phyloP scores from a whole-genome alignment of 2,113 vertebrate genomes.

The Irena cyanogastra region DNA sequence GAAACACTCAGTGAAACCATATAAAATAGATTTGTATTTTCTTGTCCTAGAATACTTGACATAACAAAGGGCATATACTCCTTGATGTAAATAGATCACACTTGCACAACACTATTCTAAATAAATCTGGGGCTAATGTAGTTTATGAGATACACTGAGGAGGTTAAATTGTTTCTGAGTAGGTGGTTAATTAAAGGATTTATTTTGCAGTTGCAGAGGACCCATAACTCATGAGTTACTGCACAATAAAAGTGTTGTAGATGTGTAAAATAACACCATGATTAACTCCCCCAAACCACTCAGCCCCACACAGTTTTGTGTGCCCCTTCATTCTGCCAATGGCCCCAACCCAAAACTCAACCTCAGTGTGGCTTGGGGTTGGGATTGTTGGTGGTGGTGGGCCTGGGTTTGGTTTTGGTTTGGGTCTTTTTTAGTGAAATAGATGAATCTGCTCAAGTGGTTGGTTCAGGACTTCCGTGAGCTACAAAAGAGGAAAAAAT shows the following conservation, averaged over 20 bases:
- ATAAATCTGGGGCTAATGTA: slow-evolving; percentile 59
- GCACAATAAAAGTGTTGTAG: slow-evolving; percentile 69
- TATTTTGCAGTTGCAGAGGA: slow-evolving; percentile 68
- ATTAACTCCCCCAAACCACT: slow-evolving; percentile 39
- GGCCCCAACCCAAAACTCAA: neutral
- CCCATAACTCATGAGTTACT: slow-evolving; percentile 65
- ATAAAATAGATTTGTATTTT: slow-evolving; percentile 6
- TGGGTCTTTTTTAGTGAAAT: neutral
- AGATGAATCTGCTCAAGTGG: neutral
- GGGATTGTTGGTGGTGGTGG: neutral
- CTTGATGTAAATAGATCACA: slow-evolving; percentile 45
- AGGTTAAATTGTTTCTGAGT: slow-evolving; percentile 68
- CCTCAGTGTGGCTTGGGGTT: neutral
- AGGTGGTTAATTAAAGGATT: slow-evolving; percentile 71
- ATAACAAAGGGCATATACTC: neutral
- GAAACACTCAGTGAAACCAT: neutral
- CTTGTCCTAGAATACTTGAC: neutral
- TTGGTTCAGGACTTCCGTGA: neutral
- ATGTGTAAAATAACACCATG: slow-evolving; percentile 63
- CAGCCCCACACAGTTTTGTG: neutral
- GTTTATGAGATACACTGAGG: slow-evolving; percentile 61
- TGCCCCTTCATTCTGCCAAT: neutral
- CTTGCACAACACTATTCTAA: slow-evolving; percentile 29
- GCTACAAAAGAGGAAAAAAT: neutral
- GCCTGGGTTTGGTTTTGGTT: neutral